Base-by-base conservation (phyloP, 2,113 vertebrate species). In the Psammodynastes pulverulentus region DNA sequence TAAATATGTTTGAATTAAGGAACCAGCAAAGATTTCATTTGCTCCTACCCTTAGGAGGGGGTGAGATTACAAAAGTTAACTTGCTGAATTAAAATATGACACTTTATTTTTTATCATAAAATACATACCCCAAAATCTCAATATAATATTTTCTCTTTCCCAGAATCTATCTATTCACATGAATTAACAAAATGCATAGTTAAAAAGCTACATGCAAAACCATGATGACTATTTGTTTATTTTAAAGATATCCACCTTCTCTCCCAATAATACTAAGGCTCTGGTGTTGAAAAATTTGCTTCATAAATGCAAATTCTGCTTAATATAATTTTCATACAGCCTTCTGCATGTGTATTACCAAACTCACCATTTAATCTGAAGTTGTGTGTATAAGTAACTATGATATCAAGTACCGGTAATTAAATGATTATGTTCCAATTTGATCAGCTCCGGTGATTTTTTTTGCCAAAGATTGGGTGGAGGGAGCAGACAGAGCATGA, bases 401-500 rank as follows among this genome's bases (percentile, higher is more conserved):
- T 86, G 72, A 79, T 86, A 88, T 93, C 46, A 84, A 91, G 0
- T n/a, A n/a, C n/a, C n/a, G n/a, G n/a, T 62, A 91, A 51, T 45
- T 72, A 89, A 89, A 86, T 51, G 52, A 52, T n/a, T 67, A 39
- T 24, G 52, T 23, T 79, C 46, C 45, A 90, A 67, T 93, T 93
- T 90, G 29, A 90, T 95, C 24, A 95, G 91, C 43, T 21, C 51
- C 89, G 91, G 85, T 48, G n/a, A 84, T 85, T 95, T n/a, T 43
- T 29, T 45, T 87, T 94, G 92, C 6, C 90, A 95, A 39, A 53
- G 19, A 94, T 49, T 89, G 54, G 91, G 88, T 15, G 24, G 46
- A 79, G 13, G 46, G 5, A 19, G 17, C 4, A 39, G 86, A 26
- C n/a, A 21, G 24, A 53, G 48, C 48, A 91, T 58, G 51, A 92